phyloP scores from a whole-genome alignment of 1,140 invertebrate genomes.

The Drosophila paulistorum region DNA sequence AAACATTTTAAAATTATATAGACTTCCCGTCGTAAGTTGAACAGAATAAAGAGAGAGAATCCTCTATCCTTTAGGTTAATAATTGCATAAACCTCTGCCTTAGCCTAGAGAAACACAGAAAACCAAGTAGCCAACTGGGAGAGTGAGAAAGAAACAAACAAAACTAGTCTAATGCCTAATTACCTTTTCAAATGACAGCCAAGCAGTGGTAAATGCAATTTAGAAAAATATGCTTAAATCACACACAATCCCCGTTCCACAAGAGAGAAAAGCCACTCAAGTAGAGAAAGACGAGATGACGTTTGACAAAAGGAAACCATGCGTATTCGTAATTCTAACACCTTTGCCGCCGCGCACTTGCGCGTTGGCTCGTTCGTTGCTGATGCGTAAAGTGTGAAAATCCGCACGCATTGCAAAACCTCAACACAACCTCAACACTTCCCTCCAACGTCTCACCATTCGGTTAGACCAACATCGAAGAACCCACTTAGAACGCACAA shows the following conservation, averaged over 20 bases:
- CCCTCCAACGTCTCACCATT: too few relatives aligned
- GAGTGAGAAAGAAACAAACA: background rate
- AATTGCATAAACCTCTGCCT: too few relatives aligned
- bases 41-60: too few relatives aligned
- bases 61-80: too few relatives aligned
- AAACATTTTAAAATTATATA: too few relatives aligned
- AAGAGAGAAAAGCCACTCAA: conserved; percentile 16
- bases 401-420: conserved; percentile 34
- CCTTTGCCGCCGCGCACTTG: conserved; percentile 2
- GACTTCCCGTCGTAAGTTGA: too few relatives aligned
- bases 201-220: conserved; percentile 60
- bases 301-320: conserved; percentile 30
- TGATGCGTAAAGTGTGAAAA: conserved; percentile 56
- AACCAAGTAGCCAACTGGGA: too few relatives aligned
- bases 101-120: too few relatives aligned
- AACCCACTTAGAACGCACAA: conserved; percentile 18
- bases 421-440: background rate
- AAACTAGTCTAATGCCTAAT: conserved; percentile 17
- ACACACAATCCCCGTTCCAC: conserved; percentile 6
- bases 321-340: conserved; percentile 22
- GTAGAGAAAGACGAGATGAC: conserved; percentile 7
- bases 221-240: conserved; percentile 51
- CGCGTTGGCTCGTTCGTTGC: background rate
- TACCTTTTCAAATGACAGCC: conserved; percentile 32
- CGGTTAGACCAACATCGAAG: background rate